Evolutionary conservation across 2,797 vertebrate species (phyloP), one percentile per base, ranked within the genome.

Genomic region (Lithobates sylvaticus): DNA sequence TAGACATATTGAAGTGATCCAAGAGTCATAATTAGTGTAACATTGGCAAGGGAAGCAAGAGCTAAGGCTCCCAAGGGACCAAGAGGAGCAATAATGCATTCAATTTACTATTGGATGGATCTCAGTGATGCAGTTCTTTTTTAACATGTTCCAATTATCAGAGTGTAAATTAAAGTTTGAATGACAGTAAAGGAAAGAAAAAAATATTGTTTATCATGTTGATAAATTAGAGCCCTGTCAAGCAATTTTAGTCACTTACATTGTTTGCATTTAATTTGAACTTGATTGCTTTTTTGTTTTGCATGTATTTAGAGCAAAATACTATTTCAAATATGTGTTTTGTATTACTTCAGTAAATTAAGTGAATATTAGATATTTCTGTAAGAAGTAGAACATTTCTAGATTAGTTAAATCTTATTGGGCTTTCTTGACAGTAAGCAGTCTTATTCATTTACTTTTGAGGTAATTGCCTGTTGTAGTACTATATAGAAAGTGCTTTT

Each of bases 201-300:
- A 80, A 75, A 29, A 50, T 69, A 26, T 54, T n/a, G 73, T 42
- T 54, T 36, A 64, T 81, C 65, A 76, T 58, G 5, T 44, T 88
- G n/a, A 73, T 84, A 32, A 81, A 10, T 76, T 83, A 36, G 42
- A 85, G n/a, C 61, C 88, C 74, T 82, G 23, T 68, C 47, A 78
- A 88, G n/a, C 54, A 44, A 13, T 87, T 84, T 64, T 65, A 86
- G 32, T 71, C 32, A 29, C 15, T 83, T 74, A 36, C 54, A 6
- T 12, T 58, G 10, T 73, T 85, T 86, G 42, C 73, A 58, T 65
- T 82, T 80, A 64, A 44, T 80, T 83, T 86, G 42, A 86, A 87
- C 78, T 74, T 88, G 75, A 88, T 32, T 71, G n/a, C 23, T 87
- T 54, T 88, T 39, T 16, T 71, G 61, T 85, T 88, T 84, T 88